phyloP scores from a whole-genome alignment of 2,888 invertebrate genomes.

The Nasonia oneida region DNA sequence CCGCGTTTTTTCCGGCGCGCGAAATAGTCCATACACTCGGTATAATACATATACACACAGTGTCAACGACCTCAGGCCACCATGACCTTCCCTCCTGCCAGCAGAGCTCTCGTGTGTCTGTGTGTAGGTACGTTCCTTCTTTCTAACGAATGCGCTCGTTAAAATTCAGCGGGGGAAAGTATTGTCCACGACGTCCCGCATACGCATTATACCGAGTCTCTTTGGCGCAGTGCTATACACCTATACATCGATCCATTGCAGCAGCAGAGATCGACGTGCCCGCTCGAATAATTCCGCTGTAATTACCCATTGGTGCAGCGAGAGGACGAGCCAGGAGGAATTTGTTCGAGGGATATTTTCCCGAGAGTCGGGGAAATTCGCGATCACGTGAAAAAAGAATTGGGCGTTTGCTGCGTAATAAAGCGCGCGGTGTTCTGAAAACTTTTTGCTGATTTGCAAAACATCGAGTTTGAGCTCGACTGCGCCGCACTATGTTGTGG shows the following conservation, averaged over 20 bases:
- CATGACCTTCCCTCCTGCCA: conserved; percentile 56
- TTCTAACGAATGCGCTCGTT: conserved; percentile 60
- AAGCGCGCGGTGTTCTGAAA: neutral
- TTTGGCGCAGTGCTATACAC: neutral
- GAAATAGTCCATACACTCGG: conserved; percentile 6
- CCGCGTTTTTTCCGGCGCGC: neutral
- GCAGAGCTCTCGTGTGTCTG: neutral
- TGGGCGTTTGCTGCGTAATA: neutral
- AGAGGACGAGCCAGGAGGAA: neutral
- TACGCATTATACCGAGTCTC: neutral
- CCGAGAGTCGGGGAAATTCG: neutral
- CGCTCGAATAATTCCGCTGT: conserved; percentile 25
- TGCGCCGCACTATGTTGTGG: neutral
- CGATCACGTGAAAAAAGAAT: neutral
- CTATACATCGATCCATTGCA: neutral
- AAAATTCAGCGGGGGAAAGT: conserved; percentile 60
- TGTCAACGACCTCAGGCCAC: conserved; percentile 55
- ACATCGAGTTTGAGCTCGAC: conserved; percentile 21
- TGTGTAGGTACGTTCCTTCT: neutral
- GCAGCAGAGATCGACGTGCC: conserved; percentile 2
- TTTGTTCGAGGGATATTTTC: conserved; percentile 29
- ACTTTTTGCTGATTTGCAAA: conserved; percentile 29
- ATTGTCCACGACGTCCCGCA: conserved; percentile 47
- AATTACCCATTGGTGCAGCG: conserved; percentile 18
- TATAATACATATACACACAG: conserved; percentile 1